phyloP scores from a whole-genome alignment of 2,113 vertebrate species.

The Carettochelys insculpta region DNA sequence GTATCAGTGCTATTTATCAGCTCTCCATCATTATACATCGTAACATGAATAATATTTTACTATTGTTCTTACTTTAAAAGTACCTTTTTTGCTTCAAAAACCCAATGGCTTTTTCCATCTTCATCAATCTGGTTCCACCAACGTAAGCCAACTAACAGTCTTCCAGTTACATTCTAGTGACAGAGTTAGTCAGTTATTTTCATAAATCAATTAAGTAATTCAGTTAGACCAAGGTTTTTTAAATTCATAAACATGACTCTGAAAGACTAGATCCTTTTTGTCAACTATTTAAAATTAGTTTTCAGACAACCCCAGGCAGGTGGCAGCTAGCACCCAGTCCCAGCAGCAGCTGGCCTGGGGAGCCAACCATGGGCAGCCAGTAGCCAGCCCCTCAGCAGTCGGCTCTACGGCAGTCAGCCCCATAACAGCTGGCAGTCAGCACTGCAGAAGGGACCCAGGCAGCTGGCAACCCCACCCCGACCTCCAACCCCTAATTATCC shows the following conservation, averaged over 20 bases:
- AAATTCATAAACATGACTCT: neutral
- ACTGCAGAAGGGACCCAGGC: no score
- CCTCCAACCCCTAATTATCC: no score
- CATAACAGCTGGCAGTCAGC: no score
- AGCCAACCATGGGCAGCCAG: no score
- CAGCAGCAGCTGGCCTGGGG: no score
- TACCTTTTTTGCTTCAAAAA: slow-evolving; percentile 89
- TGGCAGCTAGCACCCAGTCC: no score
- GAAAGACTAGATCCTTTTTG: neutral
- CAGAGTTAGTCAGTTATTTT: slow-evolving; percentile 35
- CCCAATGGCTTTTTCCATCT: slow-evolving; percentile 88
- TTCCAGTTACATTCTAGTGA: slow-evolving; percentile 85
- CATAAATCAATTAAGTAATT: slow-evolving; percentile 4
- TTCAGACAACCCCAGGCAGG: no score
- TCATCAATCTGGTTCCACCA: slow-evolving; percentile 94
- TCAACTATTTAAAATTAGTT: neutral
- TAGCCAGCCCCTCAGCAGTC: no score
- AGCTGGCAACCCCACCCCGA: no score
- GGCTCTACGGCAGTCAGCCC: no score
- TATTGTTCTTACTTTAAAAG: neutral
- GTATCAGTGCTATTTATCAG: neutral
- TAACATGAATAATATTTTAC: neutral
- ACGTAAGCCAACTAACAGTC: slow-evolving; percentile 86
- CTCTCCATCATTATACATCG: neutral
- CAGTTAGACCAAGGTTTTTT: neutral